Evolutionary conservation across 2,888 invertebrate species (phyloP).

Genomic region (Caenorhabditis japonica): DNA sequence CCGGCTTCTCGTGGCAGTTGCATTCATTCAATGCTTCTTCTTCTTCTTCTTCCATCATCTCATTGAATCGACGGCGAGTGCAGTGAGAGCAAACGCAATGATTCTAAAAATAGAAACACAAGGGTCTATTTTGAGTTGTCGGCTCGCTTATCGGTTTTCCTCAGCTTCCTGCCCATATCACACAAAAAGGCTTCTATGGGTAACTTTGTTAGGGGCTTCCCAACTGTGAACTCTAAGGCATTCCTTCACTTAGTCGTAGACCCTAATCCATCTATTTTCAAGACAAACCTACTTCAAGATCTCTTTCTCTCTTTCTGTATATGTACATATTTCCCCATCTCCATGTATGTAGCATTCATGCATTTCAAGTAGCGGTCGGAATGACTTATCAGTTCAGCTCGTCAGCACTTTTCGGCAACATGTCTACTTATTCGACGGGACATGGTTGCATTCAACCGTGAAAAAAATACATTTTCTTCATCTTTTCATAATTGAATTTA

Average conservation of each 20-base stretch:
- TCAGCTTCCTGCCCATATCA: slow-evolving; percentile 13
- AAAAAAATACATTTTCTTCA: no score
- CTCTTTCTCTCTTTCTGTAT: no score
- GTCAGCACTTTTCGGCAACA: no score
- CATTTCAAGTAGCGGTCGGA: no score
- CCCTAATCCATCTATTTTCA: slow-evolving; percentile 14
- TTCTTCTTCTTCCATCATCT: slow-evolving; percentile 34
- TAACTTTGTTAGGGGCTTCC: slow-evolving; percentile 27
- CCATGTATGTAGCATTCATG: no score
- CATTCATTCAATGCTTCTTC: no score
- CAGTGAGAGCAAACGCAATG: slow-evolving; percentile 11
- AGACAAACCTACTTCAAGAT: no score
- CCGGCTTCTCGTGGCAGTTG: slow-evolving; percentile 5
- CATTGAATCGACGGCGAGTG: slow-evolving; percentile 23
- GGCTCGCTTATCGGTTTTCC: slow-evolving; percentile 34
- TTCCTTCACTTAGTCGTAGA: slow-evolving; percentile 1
- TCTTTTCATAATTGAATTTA: slow-evolving; percentile 32
- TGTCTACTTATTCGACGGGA: no score
- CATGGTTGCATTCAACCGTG: no score
- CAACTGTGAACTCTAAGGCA: slow-evolving; percentile 29
- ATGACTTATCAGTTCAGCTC: no score
- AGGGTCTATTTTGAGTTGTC: slow-evolving; percentile 28
- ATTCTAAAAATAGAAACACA: slow-evolving; percentile 32
- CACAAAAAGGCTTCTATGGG: not conserved
- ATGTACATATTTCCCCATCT: no score